These are phyloP conservation scores for Drosophila sechellia DNA, from an alignment of 1,140 invertebrate species.

Conservation along the genomic window DNA sequence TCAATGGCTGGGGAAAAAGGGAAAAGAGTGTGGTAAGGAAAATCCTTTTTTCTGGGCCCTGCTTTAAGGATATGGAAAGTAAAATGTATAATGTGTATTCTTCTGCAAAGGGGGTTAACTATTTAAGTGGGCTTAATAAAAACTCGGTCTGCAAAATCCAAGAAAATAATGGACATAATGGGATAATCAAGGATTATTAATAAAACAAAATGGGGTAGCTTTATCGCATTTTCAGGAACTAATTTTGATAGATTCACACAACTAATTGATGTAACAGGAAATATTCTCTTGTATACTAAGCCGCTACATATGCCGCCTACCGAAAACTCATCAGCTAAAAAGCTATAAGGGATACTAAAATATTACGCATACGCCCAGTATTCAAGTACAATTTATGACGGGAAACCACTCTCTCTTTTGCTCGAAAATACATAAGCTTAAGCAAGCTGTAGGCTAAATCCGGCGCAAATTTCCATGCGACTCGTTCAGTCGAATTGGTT, in stretches of 20 bases:
- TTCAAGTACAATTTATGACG: constrained; percentile 19
- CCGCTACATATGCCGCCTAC: background rate
- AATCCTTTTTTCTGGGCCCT: constrained; percentile 18
- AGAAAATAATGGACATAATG: constrained; percentile 23
- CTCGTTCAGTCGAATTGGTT: constrained; percentile 19
- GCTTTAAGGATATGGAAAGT: constrained; percentile 33
- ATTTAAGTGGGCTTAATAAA: constrained; percentile 16
- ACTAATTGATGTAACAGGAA: background rate
- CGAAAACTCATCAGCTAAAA: background rate
- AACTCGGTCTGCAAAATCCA: constrained; percentile 36
- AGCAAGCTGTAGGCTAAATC: constrained; percentile 35
- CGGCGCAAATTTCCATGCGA: constrained; percentile 49
- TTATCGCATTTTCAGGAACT: too few species aligned
- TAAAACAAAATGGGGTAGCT: constrained; percentile 11
- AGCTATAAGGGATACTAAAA: constrained; percentile 9
- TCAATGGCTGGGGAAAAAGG: constrained; percentile 5
- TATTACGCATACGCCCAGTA: constrained; percentile 50
- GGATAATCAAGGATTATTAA: constrained; percentile 35
- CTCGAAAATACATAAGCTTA: constrained; percentile 38
- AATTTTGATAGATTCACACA: too few species aligned
- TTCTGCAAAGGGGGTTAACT: background rate
- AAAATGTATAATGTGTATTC: constrained; percentile 40
- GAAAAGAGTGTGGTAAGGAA: constrained; percentile 4
- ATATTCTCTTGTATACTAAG: background rate
- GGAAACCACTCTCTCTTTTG: background rate